Percentiles rank a stretch among this genome's conserved stretches.
Evolutionary conservation across 2,113 vertebrate species (phyloP).

Genomic region (Nibea coibor): DNA sequence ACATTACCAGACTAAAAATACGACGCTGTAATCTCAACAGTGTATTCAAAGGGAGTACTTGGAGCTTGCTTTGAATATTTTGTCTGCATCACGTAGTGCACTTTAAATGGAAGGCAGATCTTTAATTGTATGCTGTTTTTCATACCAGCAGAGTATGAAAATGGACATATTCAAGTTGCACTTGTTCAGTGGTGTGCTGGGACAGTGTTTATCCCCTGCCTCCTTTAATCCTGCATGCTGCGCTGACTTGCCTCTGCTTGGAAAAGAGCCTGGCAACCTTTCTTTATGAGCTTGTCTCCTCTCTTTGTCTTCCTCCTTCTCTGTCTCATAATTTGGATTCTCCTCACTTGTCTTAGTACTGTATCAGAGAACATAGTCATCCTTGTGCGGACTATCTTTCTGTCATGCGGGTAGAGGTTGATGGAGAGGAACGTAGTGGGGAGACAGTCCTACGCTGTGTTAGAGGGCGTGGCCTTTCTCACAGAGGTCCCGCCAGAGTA

Average conservation of each 20-base stretch:
- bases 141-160: constrained; percentile 16
- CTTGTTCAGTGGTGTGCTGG: constrained; percentile 43
- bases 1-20: constrained; percentile 62
- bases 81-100: constrained; percentile 50
- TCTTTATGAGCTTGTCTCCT: constrained; percentile 46
- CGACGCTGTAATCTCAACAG: constrained; percentile 51
- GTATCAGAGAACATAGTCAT: constrained; percentile 7
- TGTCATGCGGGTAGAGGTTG: constrained; percentile 16
- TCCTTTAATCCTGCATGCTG: constrained; percentile 43
- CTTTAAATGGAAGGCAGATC: constrained; percentile 34
- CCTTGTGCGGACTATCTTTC: constrained; percentile 1
- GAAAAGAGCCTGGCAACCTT: constrained; percentile 30
- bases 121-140: neutral
- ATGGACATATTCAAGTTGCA: constrained; percentile 25
- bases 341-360: constrained; percentile 15
- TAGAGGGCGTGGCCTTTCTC: constrained; percentile 65
- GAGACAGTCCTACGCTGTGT: constrained; percentile 38
- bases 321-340: constrained; percentile 36
- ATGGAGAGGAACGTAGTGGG: constrained; percentile 14
- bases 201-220: constrained; percentile 29
- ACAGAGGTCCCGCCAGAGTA: constrained; percentile 60
- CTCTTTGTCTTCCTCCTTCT: constrained; percentile 1
- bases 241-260: constrained; percentile 30
- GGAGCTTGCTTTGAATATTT: constrained; percentile 59
- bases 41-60: constrained; percentile 44